Conservation (phyloP, 2,888 invertebrate species). For the Eupithecia subumbrata region DNA sequence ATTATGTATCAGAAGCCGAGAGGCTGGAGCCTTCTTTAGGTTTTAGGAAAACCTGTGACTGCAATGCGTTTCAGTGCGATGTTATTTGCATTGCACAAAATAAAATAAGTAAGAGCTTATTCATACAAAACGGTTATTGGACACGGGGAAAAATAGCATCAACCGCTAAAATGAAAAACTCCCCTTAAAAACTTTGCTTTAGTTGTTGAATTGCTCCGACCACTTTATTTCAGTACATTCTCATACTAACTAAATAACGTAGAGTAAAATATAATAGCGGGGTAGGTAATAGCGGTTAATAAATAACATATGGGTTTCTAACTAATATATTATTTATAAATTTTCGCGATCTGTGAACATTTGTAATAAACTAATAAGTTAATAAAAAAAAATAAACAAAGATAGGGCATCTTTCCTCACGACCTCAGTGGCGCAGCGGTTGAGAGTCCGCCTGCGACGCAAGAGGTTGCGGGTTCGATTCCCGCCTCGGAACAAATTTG, state of each 20-base stretch:
- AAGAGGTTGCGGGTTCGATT: too few species aligned
- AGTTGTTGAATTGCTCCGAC: slow-evolving; percentile 6
- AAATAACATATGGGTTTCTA: not conserved
- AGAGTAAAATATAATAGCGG: not conserved
- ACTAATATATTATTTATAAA: not conserved
- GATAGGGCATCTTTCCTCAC: too few species aligned
- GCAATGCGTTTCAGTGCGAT: not conserved
- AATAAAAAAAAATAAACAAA: too few species aligned
- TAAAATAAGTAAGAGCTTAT: not conserved
- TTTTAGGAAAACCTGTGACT: too few species aligned
- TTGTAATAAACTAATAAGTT: not conserved
- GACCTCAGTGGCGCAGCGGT: too few species aligned
- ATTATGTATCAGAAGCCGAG: not conserved
- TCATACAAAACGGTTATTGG: not conserved
- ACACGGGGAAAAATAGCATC: not conserved
- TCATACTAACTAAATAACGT: not conserved
- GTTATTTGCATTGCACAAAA: not conserved
- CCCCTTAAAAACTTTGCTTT: slow-evolving; percentile 11
- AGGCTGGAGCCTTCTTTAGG: too few species aligned
- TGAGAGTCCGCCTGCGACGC: too few species aligned
- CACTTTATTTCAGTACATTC: slow-evolving; percentile 19
- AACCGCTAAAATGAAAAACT: not conserved
- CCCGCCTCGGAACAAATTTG: too few species aligned
- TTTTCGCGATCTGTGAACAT: not conserved
- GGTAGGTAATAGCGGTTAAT: not conserved